Conservation (phyloP, 2,888 invertebrate genomes). For the Griposia aprilina region DNA sequence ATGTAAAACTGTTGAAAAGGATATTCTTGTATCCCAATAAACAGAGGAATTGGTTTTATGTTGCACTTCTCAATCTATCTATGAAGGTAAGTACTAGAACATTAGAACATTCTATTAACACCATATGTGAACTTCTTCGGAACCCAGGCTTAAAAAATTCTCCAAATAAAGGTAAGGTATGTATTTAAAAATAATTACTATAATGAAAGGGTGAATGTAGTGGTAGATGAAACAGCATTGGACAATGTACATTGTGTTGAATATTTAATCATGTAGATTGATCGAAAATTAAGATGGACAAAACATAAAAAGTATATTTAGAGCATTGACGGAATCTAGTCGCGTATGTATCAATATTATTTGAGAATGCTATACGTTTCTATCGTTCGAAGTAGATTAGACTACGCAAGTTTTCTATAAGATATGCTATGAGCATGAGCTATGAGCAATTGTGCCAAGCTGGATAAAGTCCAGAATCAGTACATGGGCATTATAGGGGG, state of each 20-base stretch:
- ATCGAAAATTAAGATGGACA: neutral
- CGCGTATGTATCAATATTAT: no score
- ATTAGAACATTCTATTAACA: no score
- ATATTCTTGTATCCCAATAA: neutral
- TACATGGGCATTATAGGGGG: conserved; percentile 1
- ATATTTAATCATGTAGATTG: neutral
- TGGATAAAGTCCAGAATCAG: conserved; percentile 6
- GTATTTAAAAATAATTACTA: neutral
- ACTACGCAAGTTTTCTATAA: no score
- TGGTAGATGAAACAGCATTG: neutral
- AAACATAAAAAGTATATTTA: neutral
- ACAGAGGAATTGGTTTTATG: neutral
- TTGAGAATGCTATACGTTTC: no score
- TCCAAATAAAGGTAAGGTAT: neutral
- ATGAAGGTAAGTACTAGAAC: no score
- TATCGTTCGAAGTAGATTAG: no score
- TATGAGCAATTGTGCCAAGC: neutral
- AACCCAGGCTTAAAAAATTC: no score
- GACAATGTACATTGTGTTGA: neutral
- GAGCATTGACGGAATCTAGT: no score
- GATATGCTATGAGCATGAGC: no score
- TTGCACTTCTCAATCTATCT: neutral
- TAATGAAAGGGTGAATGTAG: neutral
- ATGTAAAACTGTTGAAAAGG: neutral
- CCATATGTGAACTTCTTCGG: no score